Base-by-base conservation (phyloP, 1,140 invertebrate genomes). In the Dreissena rostriformis region DNA sequence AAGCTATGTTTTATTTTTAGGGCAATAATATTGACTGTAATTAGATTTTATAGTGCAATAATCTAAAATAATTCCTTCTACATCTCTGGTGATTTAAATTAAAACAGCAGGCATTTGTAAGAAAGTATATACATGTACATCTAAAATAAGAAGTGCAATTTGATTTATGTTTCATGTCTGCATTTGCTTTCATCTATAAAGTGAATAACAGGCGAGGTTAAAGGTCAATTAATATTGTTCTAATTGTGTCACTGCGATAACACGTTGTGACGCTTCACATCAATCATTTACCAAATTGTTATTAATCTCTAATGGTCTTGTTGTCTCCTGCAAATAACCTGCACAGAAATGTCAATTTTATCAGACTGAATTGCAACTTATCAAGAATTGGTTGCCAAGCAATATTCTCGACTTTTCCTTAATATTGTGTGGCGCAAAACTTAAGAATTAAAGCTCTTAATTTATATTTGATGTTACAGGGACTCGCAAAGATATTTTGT, bases 381-480 rank as follows among this genome's bases (percentile, higher is more conserved):
- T 61, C 17, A 24, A 61, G 22, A 4, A n/a, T 61, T 19, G 17
- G 57, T 19, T 61, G 17, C 22, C 57, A 61, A 4, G 22, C 22
- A 24, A 61, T n/a, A 61, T 61, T 61, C 17, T 61, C 11, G 17
- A 24, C 17, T 61, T 61, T 61, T n/a, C 2, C 57, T 24, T n/a
- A 11, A 24, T 70, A 81, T 81, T 81, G 79, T 81, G 71, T 22
- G 24, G 26, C 61, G 72, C 55, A 72, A 73, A 81, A 71, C 65
- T 81, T 52, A 81, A 81, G 79, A 52, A 72, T 68, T 63, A 65
- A 71, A 73, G 79, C 29, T 49, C 80, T 73, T 82, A 82, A 82
- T 82, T 82, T 82, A 72, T 61, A 82, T 74, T 82, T 82, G 61
- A 55, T 73, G 80, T 75, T 72, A 74, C 55, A 29, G 75, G 57